These are phyloP conservation scores for Trissolcus basalis DNA, from an alignment of 1,140 invertebrate species.

Conservation along the genomic window DNA sequence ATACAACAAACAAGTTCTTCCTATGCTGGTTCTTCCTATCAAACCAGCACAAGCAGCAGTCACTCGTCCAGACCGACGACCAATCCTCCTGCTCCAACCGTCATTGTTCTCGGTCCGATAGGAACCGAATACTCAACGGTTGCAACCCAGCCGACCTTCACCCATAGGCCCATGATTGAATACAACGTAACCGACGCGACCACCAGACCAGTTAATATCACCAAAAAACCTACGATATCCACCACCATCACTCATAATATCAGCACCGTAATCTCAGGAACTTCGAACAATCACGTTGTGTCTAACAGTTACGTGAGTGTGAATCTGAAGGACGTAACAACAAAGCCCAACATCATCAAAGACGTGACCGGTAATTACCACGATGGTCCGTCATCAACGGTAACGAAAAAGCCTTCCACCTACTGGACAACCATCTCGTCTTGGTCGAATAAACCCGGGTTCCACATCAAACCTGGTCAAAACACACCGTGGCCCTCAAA, in stretches of 20 bases:
- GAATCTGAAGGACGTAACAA: conserved; percentile 68
- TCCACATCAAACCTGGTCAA: conserved; percentile 64
- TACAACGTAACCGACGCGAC: conserved; percentile 62
- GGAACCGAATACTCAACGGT: conserved; percentile 73
- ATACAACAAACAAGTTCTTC: too few species aligned
- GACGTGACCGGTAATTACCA: conserved; percentile 25
- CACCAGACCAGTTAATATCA: conserved; percentile 51
- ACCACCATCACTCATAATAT: conserved; percentile 74
- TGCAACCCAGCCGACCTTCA: conserved; percentile 68
- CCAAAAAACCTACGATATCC: conserved; percentile 65
- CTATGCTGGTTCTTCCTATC: conserved; percentile 33
- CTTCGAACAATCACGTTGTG: conserved; percentile 68
- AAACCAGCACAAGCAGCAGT: conserved; percentile 44
- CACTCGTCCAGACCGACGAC: conserved; percentile 69
- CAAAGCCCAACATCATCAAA: conserved; percentile 49
- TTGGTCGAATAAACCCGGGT: conserved; percentile 68
- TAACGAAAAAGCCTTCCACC: conserved; percentile 63
- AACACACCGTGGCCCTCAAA: conserved; percentile 35
- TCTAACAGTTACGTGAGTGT: conserved; percentile 73
- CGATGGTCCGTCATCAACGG: too few species aligned
- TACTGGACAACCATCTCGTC: conserved; percentile 68
- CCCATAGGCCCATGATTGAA: conserved; percentile 49
- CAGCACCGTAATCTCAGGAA: conserved; percentile 70
- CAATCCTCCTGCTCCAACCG: conserved; percentile 80
- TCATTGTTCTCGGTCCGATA: conserved; percentile 82